Conservation (phyloP, 2,888 invertebrate species). For the Trichopoda pennipes region DNA sequence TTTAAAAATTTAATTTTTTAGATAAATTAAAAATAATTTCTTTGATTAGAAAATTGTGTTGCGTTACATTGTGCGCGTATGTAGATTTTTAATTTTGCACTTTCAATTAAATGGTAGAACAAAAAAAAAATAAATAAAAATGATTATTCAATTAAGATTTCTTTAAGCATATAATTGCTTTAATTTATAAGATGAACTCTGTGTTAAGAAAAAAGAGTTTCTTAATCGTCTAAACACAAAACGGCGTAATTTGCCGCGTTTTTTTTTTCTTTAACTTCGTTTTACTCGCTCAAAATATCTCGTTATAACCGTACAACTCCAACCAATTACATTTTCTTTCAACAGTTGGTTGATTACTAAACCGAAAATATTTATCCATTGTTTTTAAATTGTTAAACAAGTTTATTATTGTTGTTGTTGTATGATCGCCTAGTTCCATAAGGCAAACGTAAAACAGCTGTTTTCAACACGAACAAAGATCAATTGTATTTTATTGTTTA, state of each 20-base stretch:
- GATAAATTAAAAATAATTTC: constrained; percentile 49
- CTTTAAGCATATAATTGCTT: constrained; percentile 44
- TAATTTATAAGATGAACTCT: constrained; percentile 46
- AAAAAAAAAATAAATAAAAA: constrained; percentile 36
- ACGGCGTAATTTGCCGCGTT: constrained; percentile 53
- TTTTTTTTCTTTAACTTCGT: constrained; percentile 9
- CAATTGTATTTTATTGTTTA: constrained; percentile 38
- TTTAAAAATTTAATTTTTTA: too few relatives aligned
- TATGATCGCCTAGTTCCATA: background rate
- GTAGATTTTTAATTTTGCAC: constrained; percentile 14
- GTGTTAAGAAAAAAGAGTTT: constrained; percentile 19
- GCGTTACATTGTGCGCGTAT: background rate
- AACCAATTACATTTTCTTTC: constrained; percentile 24
- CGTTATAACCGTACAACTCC: background rate
- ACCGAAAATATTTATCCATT: constrained; percentile 48
- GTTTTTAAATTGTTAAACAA: constrained; percentile 59
- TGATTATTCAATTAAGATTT: constrained; percentile 65
- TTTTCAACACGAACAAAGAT: constrained; percentile 31
- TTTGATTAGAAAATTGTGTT: constrained; percentile 38
- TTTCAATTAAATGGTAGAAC: constrained; percentile 23
- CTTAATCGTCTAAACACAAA: background rate
- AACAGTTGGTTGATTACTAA: constrained; percentile 68
- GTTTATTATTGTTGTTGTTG: constrained; percentile 26
- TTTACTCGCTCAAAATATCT: constrained; percentile 3
- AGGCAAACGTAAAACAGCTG: constrained; percentile 53